Evolutionary conservation across 2,113 vertebrate species (phyloP).

Genomic region (Heterotilapia buettikoferi): DNA sequence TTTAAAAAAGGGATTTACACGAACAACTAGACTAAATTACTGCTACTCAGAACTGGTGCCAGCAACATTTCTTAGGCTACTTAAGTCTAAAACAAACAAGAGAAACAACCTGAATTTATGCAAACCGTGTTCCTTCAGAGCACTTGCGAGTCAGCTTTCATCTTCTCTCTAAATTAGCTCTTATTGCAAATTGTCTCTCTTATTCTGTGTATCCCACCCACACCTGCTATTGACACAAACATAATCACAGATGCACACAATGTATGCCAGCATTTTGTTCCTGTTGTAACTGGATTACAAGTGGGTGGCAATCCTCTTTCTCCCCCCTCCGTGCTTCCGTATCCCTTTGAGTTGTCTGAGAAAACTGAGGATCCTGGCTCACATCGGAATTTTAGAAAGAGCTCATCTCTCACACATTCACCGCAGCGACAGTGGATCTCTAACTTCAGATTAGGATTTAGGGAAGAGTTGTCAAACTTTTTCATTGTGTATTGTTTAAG

Average conservation of each 20-base stretch:
- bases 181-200: background rate
- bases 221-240: constrained; percentile 12
- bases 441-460: background rate
- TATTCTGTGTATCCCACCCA: background rate
- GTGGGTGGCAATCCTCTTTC: background rate
- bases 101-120: background rate
- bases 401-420: background rate
- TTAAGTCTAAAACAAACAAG: constrained; percentile 5
- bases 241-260: background rate
- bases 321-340: background rate
- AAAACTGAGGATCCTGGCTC: background rate
- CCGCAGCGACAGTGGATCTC: background rate
- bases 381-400: background rate
- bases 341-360: background rate
- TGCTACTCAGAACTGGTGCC: background rate
- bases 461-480: background rate
- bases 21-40: background rate
- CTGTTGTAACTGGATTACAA: constrained; percentile 8
- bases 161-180: constrained; percentile 1
- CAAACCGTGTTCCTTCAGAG: background rate
- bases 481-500: background rate
- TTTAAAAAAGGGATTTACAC: background rate
- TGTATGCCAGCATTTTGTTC: background rate
- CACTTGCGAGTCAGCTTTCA: background rate
- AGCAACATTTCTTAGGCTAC: background rate